Evolutionary conservation across 2,888 invertebrate genomes (phyloP).

Genomic region (Agriotes lineatus): DNA sequence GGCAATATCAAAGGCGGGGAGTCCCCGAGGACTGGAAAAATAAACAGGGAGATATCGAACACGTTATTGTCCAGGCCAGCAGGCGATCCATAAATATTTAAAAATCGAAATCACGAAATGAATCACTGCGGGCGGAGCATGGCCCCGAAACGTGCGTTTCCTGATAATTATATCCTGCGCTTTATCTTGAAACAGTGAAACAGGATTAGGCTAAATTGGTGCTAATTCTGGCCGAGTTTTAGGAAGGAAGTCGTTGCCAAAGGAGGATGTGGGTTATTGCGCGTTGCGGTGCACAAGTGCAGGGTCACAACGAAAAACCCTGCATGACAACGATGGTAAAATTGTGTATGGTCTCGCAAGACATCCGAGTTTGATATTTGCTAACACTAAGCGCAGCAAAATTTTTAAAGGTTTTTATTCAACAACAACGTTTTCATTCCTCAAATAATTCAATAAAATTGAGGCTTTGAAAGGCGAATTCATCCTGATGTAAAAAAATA

Average conservation of each 20-base stretch:
- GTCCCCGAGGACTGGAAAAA: neutral
- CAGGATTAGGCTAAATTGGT: slow-evolving; percentile 41
- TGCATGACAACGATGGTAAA: no score
- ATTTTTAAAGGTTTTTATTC: no score
- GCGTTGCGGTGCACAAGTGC: neutral
- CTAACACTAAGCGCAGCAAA: no score
- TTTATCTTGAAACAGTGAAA: slow-evolving; percentile 32
- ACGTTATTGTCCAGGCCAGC: neutral
- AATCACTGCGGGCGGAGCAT: neutral
- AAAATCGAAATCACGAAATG: neutral
- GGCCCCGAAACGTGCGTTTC: slow-evolving; percentile 1
- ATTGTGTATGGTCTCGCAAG: no score
- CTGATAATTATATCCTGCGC: slow-evolving; percentile 30
- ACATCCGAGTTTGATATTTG: no score
- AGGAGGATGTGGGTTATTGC: slow-evolving; percentile 41
- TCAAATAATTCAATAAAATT: no score
- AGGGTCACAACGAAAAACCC: neutral
- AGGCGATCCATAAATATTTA: neutral
- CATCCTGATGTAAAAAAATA: no score
- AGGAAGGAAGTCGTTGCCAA: slow-evolving; percentile 35
- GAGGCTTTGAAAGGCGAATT: no score
- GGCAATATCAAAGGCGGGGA: neutral
- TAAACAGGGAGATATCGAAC: neutral
- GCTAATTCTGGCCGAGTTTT: slow-evolving; percentile 30
- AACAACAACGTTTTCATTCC: no score